A percentile compares a stretch with the other conserved stretches of the same genome.
Conservation (phyloP, 37 sponge, comb jelly and placozoan species). For the Mnemiopsis leidyi region DNA sequence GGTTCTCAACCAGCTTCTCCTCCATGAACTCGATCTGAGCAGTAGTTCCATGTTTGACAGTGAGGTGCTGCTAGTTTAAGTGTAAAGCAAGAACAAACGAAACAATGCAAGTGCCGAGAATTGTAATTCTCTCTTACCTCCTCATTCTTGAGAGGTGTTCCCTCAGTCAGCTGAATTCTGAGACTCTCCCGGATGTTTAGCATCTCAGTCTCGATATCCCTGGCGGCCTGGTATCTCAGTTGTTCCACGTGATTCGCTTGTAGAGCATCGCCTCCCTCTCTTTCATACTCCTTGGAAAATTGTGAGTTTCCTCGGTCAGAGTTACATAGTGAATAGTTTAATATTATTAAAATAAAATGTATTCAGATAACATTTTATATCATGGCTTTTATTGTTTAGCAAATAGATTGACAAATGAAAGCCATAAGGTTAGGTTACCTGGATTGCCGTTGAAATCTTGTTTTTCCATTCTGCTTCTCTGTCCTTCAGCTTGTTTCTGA, state of each 20-base stretch:
- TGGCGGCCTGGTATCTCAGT: not conserved
- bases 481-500: not conserved
- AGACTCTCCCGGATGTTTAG: not conserved
- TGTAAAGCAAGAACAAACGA: not conserved
- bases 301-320: too few species aligned
- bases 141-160: not conserved
- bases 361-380: too few species aligned
- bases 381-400: too few species aligned
- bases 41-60: not conserved
- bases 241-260: not conserved
- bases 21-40: slow-evolving; percentile 54
- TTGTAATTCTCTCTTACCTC: too few species aligned
- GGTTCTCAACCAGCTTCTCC: slow-evolving; percentile 18
- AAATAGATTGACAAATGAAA: too few species aligned
- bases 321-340: too few species aligned
- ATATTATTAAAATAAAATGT: too few species aligned
- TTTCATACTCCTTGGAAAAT: not conserved
- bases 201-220: not conserved
- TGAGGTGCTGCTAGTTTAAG: too few species aligned
- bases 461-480: not conserved
- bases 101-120: too few species aligned
- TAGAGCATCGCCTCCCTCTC: not conserved
- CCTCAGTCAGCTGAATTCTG: not conserved
- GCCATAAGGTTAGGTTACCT: not conserved
- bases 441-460: not conserved